Percentiles rank a stretch among this genome's conserved stretches.
phyloP scores from a whole-genome alignment of 2,797 vertebrate genomes.

The Halcyon badia region DNA sequence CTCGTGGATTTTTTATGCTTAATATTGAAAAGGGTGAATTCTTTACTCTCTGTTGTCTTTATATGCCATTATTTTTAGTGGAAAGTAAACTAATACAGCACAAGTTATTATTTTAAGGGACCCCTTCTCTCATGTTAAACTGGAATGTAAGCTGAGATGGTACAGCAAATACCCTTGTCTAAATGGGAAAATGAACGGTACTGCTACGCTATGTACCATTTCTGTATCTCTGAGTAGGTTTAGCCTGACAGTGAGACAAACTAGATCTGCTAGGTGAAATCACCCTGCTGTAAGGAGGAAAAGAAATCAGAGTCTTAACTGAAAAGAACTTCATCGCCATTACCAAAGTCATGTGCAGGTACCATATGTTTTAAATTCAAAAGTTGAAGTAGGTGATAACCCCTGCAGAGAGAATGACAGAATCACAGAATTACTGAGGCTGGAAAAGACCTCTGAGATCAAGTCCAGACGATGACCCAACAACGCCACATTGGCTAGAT shows the following conservation, averaged over 20 bases:
- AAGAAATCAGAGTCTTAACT: neutral
- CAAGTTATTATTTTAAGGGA: neutral
- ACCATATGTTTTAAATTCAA: neutral
- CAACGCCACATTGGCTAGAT: too few species aligned
- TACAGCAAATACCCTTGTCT: neutral
- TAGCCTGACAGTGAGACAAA: neutral
- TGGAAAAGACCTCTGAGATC: too few species aligned
- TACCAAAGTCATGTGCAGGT: neutral
- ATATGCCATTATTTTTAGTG: neutral
- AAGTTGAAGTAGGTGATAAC: neutral
- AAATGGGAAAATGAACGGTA: neutral
- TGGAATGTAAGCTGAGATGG: neutral
- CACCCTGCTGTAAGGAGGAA: neutral
- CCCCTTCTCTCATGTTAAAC: neutral
- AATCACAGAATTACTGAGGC: too few species aligned
- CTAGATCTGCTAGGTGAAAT: neutral
- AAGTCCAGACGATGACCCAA: too few species aligned
- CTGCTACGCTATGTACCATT: rapidly evolving
- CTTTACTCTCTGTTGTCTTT: neutral
- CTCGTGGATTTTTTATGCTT: neutral
- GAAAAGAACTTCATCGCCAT: neutral
- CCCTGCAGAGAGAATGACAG: neutral
- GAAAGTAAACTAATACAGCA: neutral
- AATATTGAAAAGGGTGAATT: neutral
- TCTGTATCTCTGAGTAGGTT: neutral